Conservation (phyloP, 2,113 vertebrate species). For the Chionodraco myersi region DNA sequence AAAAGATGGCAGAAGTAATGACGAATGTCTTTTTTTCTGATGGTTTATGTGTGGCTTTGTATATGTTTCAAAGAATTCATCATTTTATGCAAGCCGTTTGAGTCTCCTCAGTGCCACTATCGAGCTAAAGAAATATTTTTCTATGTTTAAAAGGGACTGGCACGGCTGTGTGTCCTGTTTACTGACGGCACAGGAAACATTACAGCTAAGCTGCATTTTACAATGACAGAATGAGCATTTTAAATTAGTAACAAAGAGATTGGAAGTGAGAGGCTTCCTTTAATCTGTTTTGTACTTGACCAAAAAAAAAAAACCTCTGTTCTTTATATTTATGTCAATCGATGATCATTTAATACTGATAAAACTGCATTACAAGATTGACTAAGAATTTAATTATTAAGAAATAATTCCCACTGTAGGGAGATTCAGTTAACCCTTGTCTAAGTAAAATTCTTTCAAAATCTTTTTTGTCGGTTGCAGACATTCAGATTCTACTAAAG, state of each 20-base stretch:
- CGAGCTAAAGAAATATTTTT: not conserved
- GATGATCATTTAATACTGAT: not conserved
- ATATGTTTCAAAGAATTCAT: slow-evolving; percentile 41
- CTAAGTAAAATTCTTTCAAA: not conserved
- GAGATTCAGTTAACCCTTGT: slow-evolving; percentile 4
- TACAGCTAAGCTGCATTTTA: slow-evolving; percentile 12
- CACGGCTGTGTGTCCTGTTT: slow-evolving; percentile 21
- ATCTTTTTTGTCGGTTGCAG: not conserved
- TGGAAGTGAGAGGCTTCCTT: slow-evolving; percentile 3
- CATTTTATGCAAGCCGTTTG: slow-evolving; percentile 11
- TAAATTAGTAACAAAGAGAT: slow-evolving; percentile 43
- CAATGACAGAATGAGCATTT: slow-evolving; percentile 34
- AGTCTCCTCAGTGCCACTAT: not conserved
- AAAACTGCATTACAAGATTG: not conserved
- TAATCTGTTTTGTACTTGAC: slow-evolving; percentile 11
- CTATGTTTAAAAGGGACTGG: slow-evolving; percentile 14
- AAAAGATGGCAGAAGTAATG: slow-evolving; percentile 25
- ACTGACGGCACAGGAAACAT: not conserved
- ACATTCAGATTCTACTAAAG: not conserved
- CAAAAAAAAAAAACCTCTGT: not conserved
- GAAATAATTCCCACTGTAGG: not conserved
- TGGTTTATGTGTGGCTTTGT: slow-evolving; percentile 25
- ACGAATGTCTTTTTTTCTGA: slow-evolving; percentile 31
- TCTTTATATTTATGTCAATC: slow-evolving; percentile 38
- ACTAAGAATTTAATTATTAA: not conserved